Evolutionary conservation across 2,113 vertebrate species (phyloP).

Genomic region (Monarcha castaneiventris): DNA sequence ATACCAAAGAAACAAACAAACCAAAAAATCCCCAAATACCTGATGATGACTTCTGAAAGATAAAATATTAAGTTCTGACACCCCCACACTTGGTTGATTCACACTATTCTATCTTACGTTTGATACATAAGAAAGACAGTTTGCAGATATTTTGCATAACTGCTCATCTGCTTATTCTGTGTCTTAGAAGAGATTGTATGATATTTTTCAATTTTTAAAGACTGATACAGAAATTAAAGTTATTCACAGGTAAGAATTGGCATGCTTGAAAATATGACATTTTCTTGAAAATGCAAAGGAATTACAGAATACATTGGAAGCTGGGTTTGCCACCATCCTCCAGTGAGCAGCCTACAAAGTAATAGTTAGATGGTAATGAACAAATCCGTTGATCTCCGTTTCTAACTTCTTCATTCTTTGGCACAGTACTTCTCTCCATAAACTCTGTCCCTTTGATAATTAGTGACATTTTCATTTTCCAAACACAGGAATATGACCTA

Average conservation of each 20-base stretch:
- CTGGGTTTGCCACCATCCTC: background rate
- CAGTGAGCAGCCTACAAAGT: background rate
- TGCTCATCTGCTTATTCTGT: background rate
- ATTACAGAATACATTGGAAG: background rate
- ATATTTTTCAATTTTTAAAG: background rate
- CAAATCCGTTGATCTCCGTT: background rate
- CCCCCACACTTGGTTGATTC: background rate
- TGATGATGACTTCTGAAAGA: background rate
- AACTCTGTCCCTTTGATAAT: background rate
- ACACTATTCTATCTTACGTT: background rate
- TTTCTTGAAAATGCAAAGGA: background rate
- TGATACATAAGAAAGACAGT: background rate
- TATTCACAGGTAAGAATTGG: background rate
- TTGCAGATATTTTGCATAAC: background rate
- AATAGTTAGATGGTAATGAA: background rate
- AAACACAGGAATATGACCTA: background rate
- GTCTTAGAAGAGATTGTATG: background rate
- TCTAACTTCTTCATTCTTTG: background rate
- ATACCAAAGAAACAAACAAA: background rate
- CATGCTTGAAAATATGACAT: background rate
- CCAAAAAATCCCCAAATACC: fast-evolving
- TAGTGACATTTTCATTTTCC: background rate
- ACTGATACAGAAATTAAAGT: background rate
- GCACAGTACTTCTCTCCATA: background rate
- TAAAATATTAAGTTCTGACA: background rate